Percentiles rank a stretch among this genome's conserved stretches.
Conservation (phyloP, 2,113 vertebrate genomes). For the Columba janthina region DNA sequence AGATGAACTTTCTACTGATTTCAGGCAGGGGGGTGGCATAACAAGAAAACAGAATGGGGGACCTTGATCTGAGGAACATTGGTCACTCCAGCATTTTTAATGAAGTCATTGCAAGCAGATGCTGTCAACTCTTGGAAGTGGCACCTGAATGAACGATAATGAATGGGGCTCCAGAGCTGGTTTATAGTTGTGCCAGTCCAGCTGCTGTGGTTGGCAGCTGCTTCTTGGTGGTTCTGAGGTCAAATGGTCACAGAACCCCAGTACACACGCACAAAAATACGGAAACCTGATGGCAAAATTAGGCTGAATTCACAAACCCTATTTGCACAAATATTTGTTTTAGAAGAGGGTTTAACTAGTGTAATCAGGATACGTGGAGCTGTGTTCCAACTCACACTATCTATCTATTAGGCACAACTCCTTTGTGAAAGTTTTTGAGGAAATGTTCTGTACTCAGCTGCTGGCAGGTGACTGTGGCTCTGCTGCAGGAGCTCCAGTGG, state of each 20-base stretch:
- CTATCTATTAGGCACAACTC: not conserved
- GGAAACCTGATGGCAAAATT: not conserved
- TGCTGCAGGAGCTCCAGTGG: not conserved
- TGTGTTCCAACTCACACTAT: not conserved
- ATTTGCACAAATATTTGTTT: not conserved
- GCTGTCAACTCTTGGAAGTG: not conserved
- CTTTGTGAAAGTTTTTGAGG: not conserved
- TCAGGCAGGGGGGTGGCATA: not conserved
- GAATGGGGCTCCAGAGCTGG: not conserved
- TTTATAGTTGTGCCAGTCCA: not conserved
- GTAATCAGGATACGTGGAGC: not conserved
- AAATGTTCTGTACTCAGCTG: not conserved
- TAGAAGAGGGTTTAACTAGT: not conserved
- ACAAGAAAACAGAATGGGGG: accelerated
- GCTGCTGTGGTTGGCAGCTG: not conserved
- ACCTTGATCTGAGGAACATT: not conserved
- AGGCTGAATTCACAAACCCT: not conserved
- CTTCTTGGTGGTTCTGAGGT: not conserved
- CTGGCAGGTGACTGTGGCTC: not conserved
- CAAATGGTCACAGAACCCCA: not conserved
- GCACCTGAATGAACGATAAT: not conserved
- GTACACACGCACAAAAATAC: accelerated
- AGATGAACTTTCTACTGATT: not conserved
- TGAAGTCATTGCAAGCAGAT: not conserved
- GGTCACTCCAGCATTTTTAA: not conserved